Base-by-base conservation (phyloP, 2,888 invertebrate species). In the Gastrophysa polygoni region DNA sequence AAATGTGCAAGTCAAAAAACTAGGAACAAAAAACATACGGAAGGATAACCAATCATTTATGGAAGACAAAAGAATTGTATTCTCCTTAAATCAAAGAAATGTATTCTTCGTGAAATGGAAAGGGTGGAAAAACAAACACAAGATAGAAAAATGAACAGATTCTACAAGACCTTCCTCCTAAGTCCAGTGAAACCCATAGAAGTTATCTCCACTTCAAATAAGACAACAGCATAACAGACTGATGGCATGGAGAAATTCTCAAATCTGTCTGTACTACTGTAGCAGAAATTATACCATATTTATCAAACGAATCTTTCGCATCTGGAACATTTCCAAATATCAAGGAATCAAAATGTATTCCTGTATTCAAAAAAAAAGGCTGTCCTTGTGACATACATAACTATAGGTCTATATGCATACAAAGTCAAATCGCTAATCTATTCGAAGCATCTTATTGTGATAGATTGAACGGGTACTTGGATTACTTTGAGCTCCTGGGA, bases 351-450 rank as follows among this genome's bases (percentile, higher is more conserved):
- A 44, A 44, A 44, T 49, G 49, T 49, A 49, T 49, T 16, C 24
- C 49, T 24, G 49, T 49, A 49, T 49, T 49, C 11, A n/a, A 49
- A 49, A 21, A 49, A 3, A 49, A 49, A 28, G 49, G 49, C n/a
- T 49, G 24, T 49, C 24, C 24, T 21, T 1, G 49, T 24, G 49
- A 49, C 24, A 49, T 49, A 49, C 24, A 49, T 24, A 49, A 49
- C 28, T 49, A 49, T 49, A 11, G 49, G 24, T 6, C 49, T 49
- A 49, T 49, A 49, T 49, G 49, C 44, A n/a, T 44, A n/a, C 44
- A 32, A 11, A 32, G 32, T 32, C 6, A 32, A 32, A 32, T 32
- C 8, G 49, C 49, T 21, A 49, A 49, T 24, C 24, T 49, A 24
- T 49, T 49, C 47, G 49, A 49, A 49, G 49, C 24, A n/a, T n/a